Conservation (phyloP, 2,888 invertebrate genomes). For the Xestia ashworthii region DNA sequence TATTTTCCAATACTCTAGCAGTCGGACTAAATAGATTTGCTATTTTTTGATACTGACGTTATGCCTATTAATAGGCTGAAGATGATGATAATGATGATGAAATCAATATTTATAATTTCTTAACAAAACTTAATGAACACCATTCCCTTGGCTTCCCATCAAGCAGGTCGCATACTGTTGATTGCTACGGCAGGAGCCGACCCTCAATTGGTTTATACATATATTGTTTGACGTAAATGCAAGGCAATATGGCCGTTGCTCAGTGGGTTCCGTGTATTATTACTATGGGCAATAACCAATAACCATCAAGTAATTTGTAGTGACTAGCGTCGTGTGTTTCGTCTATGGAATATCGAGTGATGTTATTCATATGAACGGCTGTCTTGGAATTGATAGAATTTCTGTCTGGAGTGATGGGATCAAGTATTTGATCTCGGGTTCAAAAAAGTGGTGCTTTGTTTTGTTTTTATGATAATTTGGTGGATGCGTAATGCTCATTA, state of each 20-base stretch:
- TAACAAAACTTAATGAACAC: conserved; percentile 69
- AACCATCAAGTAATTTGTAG: conserved; percentile 61
- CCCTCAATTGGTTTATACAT: conserved; percentile 86
- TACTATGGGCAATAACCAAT: conserved; percentile 52
- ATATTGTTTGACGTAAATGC: conserved; percentile 80
- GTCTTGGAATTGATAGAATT: neutral
- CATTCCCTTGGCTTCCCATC: conserved; percentile 68
- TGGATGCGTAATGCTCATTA: neutral
- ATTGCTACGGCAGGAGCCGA: conserved; percentile 67
- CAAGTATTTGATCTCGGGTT: neutral
- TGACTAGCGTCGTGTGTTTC: conserved; percentile 23
- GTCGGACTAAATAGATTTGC: too few species aligned
- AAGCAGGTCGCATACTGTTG: conserved; percentile 70
- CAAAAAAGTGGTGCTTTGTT: neutral
- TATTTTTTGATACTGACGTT: too few species aligned
- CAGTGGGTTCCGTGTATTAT: conserved; percentile 57
- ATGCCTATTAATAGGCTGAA: too few species aligned
- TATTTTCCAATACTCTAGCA: too few species aligned
- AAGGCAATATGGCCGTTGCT: conserved; percentile 68
- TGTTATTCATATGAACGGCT: conserved; percentile 10
- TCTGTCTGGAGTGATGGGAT: neutral
- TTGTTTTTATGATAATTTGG: neutral
- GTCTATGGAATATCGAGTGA: neutral
- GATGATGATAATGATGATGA: too few species aligned
- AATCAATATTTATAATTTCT: conserved; percentile 24